Evolutionary conservation across 2,113 vertebrate species (phyloP).

Genomic region (Rhabdomys dilectus): DNA sequence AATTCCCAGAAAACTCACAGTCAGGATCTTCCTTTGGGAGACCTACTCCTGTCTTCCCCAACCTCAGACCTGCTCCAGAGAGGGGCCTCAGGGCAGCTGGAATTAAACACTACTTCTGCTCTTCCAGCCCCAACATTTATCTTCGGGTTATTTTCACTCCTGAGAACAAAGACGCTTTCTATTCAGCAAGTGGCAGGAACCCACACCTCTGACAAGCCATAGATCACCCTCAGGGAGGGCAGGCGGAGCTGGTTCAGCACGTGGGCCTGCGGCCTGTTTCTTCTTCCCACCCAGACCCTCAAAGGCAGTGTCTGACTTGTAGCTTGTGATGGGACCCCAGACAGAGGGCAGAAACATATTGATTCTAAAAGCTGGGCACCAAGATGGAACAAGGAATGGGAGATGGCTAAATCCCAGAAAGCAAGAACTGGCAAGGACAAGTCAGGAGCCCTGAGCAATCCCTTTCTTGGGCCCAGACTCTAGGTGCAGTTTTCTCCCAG

Average conservation of each 20-base stretch:
- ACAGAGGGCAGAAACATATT: conserved; percentile 34
- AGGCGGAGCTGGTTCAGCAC: background rate
- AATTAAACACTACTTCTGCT: conserved; percentile 48
- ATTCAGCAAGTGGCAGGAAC: conserved; percentile 70
- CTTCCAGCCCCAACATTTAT: conserved; percentile 77
- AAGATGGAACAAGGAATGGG: background rate
- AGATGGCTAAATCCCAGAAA: background rate
- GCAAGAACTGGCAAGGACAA: too few relatives aligned
- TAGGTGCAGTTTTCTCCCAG: background rate
- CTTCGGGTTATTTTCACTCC: conserved; percentile 80
- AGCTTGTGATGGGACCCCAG: background rate
- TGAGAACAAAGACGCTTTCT: conserved; percentile 80
- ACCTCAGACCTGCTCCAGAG: background rate
- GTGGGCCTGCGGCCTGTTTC: background rate
- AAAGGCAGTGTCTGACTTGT: background rate
- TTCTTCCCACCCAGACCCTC: background rate
- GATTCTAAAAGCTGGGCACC: background rate
- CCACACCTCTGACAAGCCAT: conserved; percentile 79
- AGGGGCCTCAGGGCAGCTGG: background rate
- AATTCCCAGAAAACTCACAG: background rate
- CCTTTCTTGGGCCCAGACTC: background rate
- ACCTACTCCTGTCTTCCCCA: background rate
- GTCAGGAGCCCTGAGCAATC: background rate
- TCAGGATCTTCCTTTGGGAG: background rate
- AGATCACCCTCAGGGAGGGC: conserved; percentile 68